phyloP scores from a whole-genome alignment of 2,888 invertebrate genomes.

The Eristalinus sepulchralis region DNA sequence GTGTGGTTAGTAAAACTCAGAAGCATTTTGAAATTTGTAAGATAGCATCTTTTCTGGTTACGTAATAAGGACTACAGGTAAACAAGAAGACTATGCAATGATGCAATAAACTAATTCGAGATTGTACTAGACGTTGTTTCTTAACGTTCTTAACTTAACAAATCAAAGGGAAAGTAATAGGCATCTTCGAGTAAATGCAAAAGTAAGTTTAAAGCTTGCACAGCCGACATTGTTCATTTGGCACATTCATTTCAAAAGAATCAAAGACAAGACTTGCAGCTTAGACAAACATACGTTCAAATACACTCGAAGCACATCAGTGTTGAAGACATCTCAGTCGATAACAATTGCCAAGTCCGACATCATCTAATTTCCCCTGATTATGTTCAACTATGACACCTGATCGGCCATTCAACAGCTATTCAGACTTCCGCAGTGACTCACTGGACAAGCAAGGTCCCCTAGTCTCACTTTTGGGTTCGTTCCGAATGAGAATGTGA shows the following conservation, averaged over 20 bases:
- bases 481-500: conserved; percentile 11
- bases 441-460: conserved; percentile 21
- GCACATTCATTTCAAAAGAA: neutral
- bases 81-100: too few species aligned
- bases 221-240: too few species aligned
- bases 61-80: too few species aligned
- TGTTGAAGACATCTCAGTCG: neutral
- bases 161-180: too few species aligned
- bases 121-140: too few species aligned
- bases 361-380: neutral
- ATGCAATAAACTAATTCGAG: too few species aligned
- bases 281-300: neutral
- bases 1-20: too few species aligned
- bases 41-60: too few species aligned
- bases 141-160: too few species aligned
- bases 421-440: conserved; percentile 42
- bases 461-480: conserved; percentile 5
- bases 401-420: neutral
- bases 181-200: too few species aligned
- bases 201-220: too few species aligned
- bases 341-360: neutral
- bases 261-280: neutral
- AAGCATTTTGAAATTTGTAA: too few species aligned
- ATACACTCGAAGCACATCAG: neutral
- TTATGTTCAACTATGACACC: conserved; percentile 28